Evolutionary conservation across 2,797 vertebrate genomes (phyloP), one percentile per base, ranked within the genome.

Genomic region (Dryobates pubescens): DNA sequence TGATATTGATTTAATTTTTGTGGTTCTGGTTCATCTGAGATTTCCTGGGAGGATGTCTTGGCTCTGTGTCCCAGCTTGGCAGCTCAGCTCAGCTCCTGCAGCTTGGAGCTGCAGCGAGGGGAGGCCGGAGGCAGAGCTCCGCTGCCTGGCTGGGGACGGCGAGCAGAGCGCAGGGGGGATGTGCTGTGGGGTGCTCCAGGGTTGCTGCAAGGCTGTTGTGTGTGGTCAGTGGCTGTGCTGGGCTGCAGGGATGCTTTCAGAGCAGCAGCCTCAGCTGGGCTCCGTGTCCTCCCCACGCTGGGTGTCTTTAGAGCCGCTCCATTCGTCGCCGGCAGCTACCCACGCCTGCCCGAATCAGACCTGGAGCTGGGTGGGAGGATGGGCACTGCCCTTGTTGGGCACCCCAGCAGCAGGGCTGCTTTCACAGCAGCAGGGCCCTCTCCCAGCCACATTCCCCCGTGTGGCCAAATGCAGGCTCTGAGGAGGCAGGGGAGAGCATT

Each of bases 261-360:
- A 92, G 88, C 43, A 41, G 57, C 64, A 70, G 45, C 61, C 75
- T 36, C 76, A 83, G 67, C 88, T 88, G 67, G 67, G 70, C 43
- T 86, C 62, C 12, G 23, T 58, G 74, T 69, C 90, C 86, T 88
- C 64, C 32, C 87, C 79, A 27, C 57, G 13, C 2, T 7, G 45
- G 49, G 32, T 95, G 92, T 94, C 94, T 96, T 94, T 95, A 96
- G 91, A 11, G 54, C 9, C 32, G 38, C 88, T 89, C 91, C 82
- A 32, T 96, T 94, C 94, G 86, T 93, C 94, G 91, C 85, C 88
- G 34, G 92, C n/a, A 69, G 64, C n/a, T n/a, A n/a, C n/a, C n/a
- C n/a, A n/a, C 51, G 5, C 80, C 54, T 81, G 73, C 87, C 49
- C 63, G 75, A 94, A 95, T 96, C 93, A 94, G 95, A 83, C 70